Conservation (phyloP, 1,140 invertebrate species). For the Drosophila simulans region DNA sequence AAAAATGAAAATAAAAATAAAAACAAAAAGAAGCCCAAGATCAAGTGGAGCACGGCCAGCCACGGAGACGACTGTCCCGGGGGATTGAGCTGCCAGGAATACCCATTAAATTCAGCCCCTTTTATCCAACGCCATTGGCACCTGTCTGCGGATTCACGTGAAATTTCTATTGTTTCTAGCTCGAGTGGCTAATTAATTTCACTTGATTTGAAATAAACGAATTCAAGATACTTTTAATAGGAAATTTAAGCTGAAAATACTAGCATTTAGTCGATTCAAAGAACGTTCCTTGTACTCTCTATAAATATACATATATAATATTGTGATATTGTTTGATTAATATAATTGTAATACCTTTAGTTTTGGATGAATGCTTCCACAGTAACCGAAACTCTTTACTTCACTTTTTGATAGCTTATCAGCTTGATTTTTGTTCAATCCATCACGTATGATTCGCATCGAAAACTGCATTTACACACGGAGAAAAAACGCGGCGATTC, state of each 20-base stretch:
- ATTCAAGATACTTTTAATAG: slow-evolving; percentile 29
- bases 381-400: not conserved
- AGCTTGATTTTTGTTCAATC: not conserved
- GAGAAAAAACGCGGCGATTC: slow-evolving; percentile 10
- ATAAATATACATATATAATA: no score
- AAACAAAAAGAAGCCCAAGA: slow-evolving; percentile 41
- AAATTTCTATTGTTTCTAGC: slow-evolving; percentile 17
- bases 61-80: slow-evolving; percentile 44
- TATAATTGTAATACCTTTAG: no score
- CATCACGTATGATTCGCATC: slow-evolving; percentile 32
- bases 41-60: slow-evolving; percentile 72
- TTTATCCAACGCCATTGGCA: not conserved
- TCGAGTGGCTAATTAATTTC: slow-evolving; percentile 38
- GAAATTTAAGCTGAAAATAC: slow-evolving; percentile 36
- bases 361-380: no score
- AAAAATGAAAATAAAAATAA: not conserved
- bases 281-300: not conserved
- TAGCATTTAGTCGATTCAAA: not conserved
- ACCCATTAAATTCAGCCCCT: not conserved
- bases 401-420: slow-evolving; percentile 3
- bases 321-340: no score
- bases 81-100: slow-evolving; percentile 9
- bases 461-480: slow-evolving; percentile 24
- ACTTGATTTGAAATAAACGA: slow-evolving; percentile 49
- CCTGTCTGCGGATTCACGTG: slow-evolving; percentile 41